phyloP scores from a whole-genome alignment of 2,113 vertebrate genomes.

The Nannospalax galili region DNA sequence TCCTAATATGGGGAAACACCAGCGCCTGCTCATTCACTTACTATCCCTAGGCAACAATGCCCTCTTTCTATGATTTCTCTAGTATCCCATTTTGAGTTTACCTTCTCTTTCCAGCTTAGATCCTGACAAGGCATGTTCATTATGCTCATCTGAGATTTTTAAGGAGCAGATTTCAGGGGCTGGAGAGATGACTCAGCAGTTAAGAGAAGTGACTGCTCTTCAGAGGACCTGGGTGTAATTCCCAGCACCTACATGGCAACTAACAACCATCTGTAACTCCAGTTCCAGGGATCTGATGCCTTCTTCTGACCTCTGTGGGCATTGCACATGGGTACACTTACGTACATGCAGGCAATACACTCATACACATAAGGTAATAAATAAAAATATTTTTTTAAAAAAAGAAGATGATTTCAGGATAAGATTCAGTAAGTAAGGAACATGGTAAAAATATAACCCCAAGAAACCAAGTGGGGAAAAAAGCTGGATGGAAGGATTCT shows the following conservation, averaged over 20 bases:
- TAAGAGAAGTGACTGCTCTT: too few species aligned
- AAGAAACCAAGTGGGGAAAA: background rate
- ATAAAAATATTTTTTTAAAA: too few species aligned
- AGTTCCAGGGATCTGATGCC: too few species aligned
- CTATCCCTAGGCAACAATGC: background rate
- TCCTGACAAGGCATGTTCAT: background rate
- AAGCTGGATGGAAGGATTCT: background rate
- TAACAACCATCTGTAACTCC: too few species aligned
- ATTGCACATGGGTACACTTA: too few species aligned
- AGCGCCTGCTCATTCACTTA: background rate
- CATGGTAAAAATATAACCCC: background rate
- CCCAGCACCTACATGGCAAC: too few species aligned
- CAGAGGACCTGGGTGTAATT: too few species aligned
- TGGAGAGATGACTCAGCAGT: too few species aligned
- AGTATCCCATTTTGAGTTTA: background rate
- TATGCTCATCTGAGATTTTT: background rate
- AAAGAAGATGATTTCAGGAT: too few species aligned
- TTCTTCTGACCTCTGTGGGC: too few species aligned
- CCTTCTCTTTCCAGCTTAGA: background rate
- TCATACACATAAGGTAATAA: too few species aligned
- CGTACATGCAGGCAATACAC: too few species aligned
- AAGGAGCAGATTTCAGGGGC: constrained; percentile 38
- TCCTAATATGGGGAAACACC: background rate
- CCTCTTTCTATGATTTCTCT: background rate
- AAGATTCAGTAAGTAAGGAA: background rate